These are phyloP conservation scores for Papilio dardanus DNA, from an alignment of 1,140 invertebrate genomes.

Conservation along the genomic window DNA sequence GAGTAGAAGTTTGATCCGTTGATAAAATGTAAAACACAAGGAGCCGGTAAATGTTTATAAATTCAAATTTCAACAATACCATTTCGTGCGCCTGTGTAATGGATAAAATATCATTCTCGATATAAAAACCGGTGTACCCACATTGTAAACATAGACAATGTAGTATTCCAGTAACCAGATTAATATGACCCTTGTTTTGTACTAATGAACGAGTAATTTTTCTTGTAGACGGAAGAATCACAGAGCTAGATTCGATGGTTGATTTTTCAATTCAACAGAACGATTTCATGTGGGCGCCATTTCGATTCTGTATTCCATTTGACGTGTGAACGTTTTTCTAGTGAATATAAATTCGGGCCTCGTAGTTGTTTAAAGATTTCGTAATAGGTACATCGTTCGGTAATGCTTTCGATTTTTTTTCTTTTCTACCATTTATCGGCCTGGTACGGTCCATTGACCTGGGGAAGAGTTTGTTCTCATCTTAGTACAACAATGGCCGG, in stretches of 20 bases:
- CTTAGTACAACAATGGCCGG: conserved; percentile 32
- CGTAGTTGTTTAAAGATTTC: conserved; percentile 58
- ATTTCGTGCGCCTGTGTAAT: conserved; percentile 26
- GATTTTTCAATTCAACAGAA: conserved; percentile 37
- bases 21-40: conserved; percentile 9
- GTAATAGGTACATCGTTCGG: conserved; percentile 47
- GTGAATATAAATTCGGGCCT: conserved; percentile 61
- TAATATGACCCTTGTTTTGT: conserved; percentile 43
- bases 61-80: conserved; percentile 35
- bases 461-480: conserved; percentile 15
- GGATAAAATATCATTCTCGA: conserved; percentile 36
- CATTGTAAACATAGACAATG: conserved; percentile 55
- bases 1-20: neutral
- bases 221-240: conserved; percentile 39
- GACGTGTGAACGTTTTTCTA: conserved; percentile 59
- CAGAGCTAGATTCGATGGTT: conserved; percentile 44
- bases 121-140: conserved; percentile 60
- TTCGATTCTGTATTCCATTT: conserved; percentile 48
- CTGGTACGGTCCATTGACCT: conserved; percentile 31
- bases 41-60: conserved; percentile 17
- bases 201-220: conserved; percentile 37
- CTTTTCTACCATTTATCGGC: conserved; percentile 49
- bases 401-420: conserved; percentile 49
- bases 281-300: conserved; percentile 58
- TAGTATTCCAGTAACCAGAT: conserved; percentile 50